phyloP scores from a whole-genome alignment of 2,797 vertebrate genomes.

The Trichosurus vulpecula region DNA sequence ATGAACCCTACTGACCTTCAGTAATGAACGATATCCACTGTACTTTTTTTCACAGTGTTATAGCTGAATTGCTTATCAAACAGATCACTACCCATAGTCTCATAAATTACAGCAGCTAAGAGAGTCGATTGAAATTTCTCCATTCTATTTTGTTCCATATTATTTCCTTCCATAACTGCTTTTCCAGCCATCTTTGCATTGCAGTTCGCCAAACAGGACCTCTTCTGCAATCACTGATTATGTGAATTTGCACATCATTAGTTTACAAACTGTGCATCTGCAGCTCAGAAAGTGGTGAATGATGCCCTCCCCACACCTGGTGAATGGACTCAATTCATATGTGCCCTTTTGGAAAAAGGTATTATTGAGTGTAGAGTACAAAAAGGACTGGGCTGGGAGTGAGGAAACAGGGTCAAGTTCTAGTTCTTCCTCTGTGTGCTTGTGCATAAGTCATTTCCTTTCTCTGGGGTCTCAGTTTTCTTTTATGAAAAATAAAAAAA shows the following conservation, averaged over 20 bases:
- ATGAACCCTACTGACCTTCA: background rate
- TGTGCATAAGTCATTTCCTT: background rate
- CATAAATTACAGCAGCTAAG: background rate
- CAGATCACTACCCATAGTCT: background rate
- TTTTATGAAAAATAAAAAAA: background rate
- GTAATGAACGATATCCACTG: background rate
- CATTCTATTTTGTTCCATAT: background rate
- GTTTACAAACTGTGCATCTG: background rate
- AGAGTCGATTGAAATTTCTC: rapidly evolving
- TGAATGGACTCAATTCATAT: background rate
- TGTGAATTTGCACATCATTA: background rate
- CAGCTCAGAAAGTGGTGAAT: slow-evolving; percentile 11
- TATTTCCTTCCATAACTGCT: background rate
- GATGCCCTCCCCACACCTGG: background rate
- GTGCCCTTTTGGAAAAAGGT: slow-evolving; percentile 21
- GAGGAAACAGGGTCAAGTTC: background rate
- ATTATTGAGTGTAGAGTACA: background rate
- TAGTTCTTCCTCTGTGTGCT: background rate
- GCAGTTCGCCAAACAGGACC: background rate
- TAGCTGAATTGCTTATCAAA: background rate
- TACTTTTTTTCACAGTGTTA: background rate
- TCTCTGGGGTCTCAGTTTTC: background rate
- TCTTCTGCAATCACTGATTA: background rate
- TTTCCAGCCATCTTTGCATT: background rate
- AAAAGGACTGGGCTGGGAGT: background rate